phyloP scores from a whole-genome alignment of 2,797 vertebrate species.

The Acrossocheilus fasciatus region DNA sequence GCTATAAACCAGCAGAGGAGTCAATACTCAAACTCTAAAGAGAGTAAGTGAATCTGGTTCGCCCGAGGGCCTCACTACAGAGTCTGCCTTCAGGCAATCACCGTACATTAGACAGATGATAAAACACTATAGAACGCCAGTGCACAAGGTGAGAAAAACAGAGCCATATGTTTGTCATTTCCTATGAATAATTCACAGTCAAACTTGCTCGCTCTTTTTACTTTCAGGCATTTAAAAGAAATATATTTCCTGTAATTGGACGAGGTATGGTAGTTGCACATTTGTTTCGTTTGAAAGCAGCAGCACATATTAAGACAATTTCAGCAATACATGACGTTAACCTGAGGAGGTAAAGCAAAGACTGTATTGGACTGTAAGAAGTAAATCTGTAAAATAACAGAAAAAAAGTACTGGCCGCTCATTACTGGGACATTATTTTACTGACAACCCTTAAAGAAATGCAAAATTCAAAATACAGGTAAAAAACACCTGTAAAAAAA shows the following conservation, averaged over 20 bases:
- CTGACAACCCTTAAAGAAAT: background rate
- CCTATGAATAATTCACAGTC: slow-evolving; percentile 48
- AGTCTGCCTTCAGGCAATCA: slow-evolving; percentile 36
- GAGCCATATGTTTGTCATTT: slow-evolving; percentile 41
- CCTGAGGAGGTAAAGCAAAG: background rate
- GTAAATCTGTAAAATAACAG: background rate
- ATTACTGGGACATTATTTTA: background rate
- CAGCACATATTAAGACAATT: background rate
- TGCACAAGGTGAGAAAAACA: slow-evolving; percentile 48
- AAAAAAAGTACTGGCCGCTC: background rate
- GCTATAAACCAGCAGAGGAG: slow-evolving; percentile 34
- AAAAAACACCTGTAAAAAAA: background rate
- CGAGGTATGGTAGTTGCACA: background rate
- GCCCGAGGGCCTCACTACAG: slow-evolving; percentile 28
- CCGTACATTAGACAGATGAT: slow-evolving; percentile 43
- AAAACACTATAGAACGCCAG: slow-evolving; percentile 25
- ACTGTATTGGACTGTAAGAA: background rate
- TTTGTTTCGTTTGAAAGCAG: slow-evolving; percentile 1
- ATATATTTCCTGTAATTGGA: slow-evolving; percentile 17
- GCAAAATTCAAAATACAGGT: background rate
- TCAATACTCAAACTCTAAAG: slow-evolving; percentile 49
- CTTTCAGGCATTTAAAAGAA: slow-evolving; percentile 18
- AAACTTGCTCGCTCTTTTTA: slow-evolving; percentile 19
- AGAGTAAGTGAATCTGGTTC: slow-evolving; percentile 5
- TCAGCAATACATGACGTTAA: background rate